Percentiles rank a stretch among this genome's conserved stretches.
Conservation (phyloP, 2,888 invertebrate genomes). For the Smittia aterrima region DNA sequence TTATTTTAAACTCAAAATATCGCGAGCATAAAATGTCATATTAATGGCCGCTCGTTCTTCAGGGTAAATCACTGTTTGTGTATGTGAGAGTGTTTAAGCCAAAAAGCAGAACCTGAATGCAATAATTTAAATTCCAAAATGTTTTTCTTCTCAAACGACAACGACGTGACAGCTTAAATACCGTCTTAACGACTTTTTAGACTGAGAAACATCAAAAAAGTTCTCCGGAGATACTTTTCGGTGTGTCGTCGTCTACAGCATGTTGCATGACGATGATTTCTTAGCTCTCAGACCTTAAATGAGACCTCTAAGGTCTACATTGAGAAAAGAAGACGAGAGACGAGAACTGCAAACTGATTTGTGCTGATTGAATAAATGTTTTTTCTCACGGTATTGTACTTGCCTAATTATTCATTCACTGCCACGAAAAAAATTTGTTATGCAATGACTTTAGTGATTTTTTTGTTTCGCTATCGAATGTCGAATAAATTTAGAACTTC, state of each 20-base stretch:
- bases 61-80: slow-evolving; percentile 31
- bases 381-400: slow-evolving; percentile 40
- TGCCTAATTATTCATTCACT: slow-evolving; percentile 32
- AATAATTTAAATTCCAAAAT: slow-evolving; percentile 34
- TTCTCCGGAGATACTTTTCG: background rate
- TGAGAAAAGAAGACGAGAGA: background rate
- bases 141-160: slow-evolving; percentile 5
- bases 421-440: background rate
- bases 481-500: slow-evolving; percentile 19
- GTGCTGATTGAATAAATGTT: slow-evolving; percentile 35
- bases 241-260: slow-evolving; percentile 32
- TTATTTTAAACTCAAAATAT: background rate
- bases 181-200: slow-evolving; percentile 37
- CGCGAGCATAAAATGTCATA: slow-evolving; percentile 40
- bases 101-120: background rate
- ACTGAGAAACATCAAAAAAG: background rate
- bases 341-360: slow-evolving; percentile 3
- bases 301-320: slow-evolving; percentile 16
- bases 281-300: slow-evolving; percentile 30
- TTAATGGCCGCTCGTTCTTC: slow-evolving; percentile 28
- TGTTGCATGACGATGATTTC: slow-evolving; percentile 27
- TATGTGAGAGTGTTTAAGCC: background rate
- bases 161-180: slow-evolving; percentile 35
- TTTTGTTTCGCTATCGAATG: background rate
- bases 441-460: background rate